Evolutionary conservation across 2,797 vertebrate genomes (phyloP), one percentile per base, ranked within the genome.

Genomic region (Enteromius argenteus): DNA sequence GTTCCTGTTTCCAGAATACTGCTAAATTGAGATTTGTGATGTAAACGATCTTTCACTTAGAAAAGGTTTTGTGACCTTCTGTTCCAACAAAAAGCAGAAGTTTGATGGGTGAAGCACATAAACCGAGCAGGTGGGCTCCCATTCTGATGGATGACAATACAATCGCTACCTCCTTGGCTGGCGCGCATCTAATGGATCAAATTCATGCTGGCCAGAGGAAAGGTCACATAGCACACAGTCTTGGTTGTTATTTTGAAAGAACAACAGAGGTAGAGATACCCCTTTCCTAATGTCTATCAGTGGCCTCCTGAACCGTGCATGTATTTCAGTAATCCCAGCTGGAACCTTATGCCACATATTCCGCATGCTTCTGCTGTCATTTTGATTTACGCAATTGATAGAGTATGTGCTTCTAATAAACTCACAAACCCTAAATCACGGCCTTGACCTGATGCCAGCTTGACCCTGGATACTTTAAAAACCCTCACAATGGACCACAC

Each of bases 221-320:
- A 95, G 94, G 94, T 95, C 93, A 93, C 93, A 94, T 94, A 93
- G 90, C 91, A 78, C 21, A 80, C 90, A 90, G 87, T 92, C 93
- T 88, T 88, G 90, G 93, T 91, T 93, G 92, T 94, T 94, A 94
- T 94, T 95, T 94, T 93, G 90, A 95, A 92, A 88, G 91, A 90
- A 94, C 92, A 92, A 93, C 92, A 92, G 91, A 88, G 89, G 79
- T 88, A 87, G 88, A 87, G 89, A 86, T 88, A 87, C 62, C 76
- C 66, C 79, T 88, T 62, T 81, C 74, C 88, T 87, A 87, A 90
- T 86, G 81, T 92, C 90, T 44, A 81, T 90, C 88, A 87, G 88
- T 90, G 89, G 90, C 88, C 86, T 86, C 81, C 86, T 87, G 81
- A 90, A 89, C 81, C 56, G 56, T 80, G 77, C 82, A 81, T 87